Conservation (phyloP, 2,888 invertebrate genomes). For the Lasioglossum malachurum region DNA sequence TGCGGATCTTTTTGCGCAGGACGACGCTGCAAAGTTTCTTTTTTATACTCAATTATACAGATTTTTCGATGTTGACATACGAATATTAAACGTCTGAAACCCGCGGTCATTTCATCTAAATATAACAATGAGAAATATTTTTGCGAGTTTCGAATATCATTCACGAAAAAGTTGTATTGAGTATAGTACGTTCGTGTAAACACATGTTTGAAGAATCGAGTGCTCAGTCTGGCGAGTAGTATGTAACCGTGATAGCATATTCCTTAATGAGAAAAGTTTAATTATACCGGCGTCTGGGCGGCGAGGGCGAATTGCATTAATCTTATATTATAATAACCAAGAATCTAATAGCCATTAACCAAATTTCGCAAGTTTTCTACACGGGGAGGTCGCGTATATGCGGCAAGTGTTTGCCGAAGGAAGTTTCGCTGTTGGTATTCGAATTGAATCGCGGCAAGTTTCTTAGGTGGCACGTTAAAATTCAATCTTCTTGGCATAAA, state of each 20-base stretch:
- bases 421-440: conserved; percentile 36
- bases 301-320: neutral
- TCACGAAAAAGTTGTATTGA: neutral
- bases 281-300: neutral
- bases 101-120: neutral
- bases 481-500: conserved; percentile 70
- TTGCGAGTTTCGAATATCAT: neutral
- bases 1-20: neutral
- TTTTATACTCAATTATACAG: neutral
- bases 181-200: neutral
- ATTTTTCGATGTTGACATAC: no score
- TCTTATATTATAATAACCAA: conserved; percentile 9
- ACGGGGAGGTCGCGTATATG: neutral
- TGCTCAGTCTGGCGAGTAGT: neutral
- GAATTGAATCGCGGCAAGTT: conserved; percentile 46
- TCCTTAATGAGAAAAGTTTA: conserved; percentile 8
- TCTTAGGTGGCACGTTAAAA: conserved; percentile 63
- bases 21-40: neutral
- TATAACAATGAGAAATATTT: neutral
- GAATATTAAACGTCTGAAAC: no score
- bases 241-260: neutral
- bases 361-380: conserved; percentile 29
- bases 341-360: conserved; percentile 1
- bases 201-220: neutral
- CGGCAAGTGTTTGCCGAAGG: conserved; percentile 12